Base-by-base conservation (phyloP, 64 coral and sea anemone species). In the Catalaphyllia jardinei region DNA sequence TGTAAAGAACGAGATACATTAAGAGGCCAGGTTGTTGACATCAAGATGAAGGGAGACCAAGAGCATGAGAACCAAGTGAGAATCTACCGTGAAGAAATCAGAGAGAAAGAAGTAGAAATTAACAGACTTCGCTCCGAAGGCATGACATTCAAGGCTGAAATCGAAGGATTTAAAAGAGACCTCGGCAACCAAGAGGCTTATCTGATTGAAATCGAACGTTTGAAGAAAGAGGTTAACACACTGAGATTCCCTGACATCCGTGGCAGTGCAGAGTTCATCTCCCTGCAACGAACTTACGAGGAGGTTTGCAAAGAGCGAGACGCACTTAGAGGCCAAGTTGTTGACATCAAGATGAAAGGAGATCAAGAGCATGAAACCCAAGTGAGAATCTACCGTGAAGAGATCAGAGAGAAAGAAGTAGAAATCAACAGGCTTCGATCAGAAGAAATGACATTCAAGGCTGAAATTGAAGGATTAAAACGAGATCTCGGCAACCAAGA, bases 281-380 rank as follows among this genome's bases (percentile, higher is more conserved):
- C 65, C 65, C 1, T 69, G 25, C 65, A 28, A n/a, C 65, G 65
- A 69, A n/a, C 65, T 1, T 69, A 69, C 65, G 89, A 91, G 84
- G 89, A 83, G 30, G 69, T 80, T 16, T 91, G 61, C 39, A 84
- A 59, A 74, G 89, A 91, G 9, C 65, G 89, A 62, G 89, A 91
- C 22, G 52, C 67, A 17, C 52, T 39, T 1, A 82, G 83, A 83
- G 74, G 59, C 60, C 78, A 91, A 22, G 42, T 91, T 16, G 52
- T 91, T 57, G 78, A 91, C 30, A 49, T 91, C 69, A 91, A 42
- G 22, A 87, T 51, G 10, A 92, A 49, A 65, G 76, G 51, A 72
- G 90, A 92, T 7, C 67, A 27, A 15, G 52, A 78, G 54, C 73
- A 62, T 27, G 90, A 92, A 5, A 64, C n/a, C 38, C 59, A 31